Base-by-base conservation (phyloP, 2,113 vertebrate genomes). In the Marmota monax region DNA sequence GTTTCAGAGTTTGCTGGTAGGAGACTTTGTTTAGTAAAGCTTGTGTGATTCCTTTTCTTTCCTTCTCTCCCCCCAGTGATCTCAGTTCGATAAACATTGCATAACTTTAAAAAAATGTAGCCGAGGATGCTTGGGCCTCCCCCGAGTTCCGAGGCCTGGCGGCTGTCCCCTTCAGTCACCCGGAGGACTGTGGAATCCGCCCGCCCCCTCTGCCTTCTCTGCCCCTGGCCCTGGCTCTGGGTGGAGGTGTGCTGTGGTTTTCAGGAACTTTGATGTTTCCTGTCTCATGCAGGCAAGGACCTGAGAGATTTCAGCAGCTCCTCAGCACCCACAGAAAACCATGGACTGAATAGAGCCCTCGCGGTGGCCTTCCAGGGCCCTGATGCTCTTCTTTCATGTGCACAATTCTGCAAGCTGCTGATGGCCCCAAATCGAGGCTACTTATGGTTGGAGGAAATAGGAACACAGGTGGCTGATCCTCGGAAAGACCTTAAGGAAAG, bases 21-120 rank as follows among this genome's bases (percentile, higher is more conserved):
- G 94, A 95, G 85, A 84, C 61, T 97, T 97, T 98, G 96, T 98
- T 97, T 98, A 93, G 95, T 92, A 83, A 94, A 92, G 86, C 87
- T 88, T 94, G 70, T 94, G 74, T 69, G 85, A 85, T 84, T 93
- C 63, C 53, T 97, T 83, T 95, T 77, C 76, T 96, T 90, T 56
- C 48, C 63, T 25, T 25, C 34, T 53, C 8, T 11, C 25, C 37
- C 70, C 65, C 65, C 82, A 85, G 72, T 85, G 84, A 97, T 97
- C 88, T 95, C 92, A 96, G 84, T 95, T 97, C 94, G 94, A 85
- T 96, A 95, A 97, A 97, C 82, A 96, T 96, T 96, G 94, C 93
- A 84, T 94, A 97, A 83, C 93, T 96, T 94, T 37, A 0, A 7
- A 91, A 76, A 97, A 97, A 96, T 96, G 92, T 76, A 93, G 84